Conservation (phyloP, 2,113 vertebrate genomes). For the Gavia stellata region DNA sequence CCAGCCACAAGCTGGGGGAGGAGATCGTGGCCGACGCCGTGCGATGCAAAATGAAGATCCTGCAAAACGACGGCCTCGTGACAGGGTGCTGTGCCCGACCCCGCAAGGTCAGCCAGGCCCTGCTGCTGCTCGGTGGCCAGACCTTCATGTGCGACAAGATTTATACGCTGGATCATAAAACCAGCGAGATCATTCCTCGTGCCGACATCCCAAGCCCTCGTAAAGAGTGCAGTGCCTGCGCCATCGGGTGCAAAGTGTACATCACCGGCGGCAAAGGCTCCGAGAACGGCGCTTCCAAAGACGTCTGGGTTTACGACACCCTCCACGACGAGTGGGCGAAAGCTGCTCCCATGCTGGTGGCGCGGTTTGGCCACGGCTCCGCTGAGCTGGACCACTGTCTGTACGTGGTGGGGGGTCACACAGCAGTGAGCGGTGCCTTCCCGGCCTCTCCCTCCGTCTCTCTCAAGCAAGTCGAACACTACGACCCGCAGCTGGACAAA, state of each 20-base stretch:
- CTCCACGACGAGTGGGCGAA: conserved; percentile 84
- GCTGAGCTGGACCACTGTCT: conserved; percentile 80
- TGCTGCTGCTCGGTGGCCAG: conserved; percentile 80
- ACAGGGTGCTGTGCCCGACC: conserved; percentile 79
- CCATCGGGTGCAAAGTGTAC: conserved; percentile 82
- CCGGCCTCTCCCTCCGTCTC: conserved; percentile 80
- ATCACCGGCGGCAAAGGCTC: conserved; percentile 80
- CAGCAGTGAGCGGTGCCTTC: conserved; percentile 74
- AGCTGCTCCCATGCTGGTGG: conserved; percentile 81
- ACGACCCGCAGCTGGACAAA: conserved; percentile 80
- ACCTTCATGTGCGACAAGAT: conserved; percentile 84
- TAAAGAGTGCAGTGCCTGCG: conserved; percentile 82
- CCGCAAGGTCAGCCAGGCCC: conserved; percentile 79
- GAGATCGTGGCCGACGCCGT: conserved; percentile 80
- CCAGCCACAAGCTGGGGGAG: conserved; percentile 79
- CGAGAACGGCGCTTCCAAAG: conserved; percentile 78
- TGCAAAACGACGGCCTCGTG: conserved; percentile 79
- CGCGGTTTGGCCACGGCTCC: conserved; percentile 79
- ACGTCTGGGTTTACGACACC: conserved; percentile 83
- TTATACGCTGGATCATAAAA: conserved; percentile 78
- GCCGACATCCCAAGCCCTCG: conserved; percentile 81
- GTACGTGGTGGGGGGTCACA: conserved; percentile 82
- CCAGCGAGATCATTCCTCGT: conserved; percentile 80
- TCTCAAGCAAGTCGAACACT: conserved; percentile 82
- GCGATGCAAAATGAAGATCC: conserved; percentile 80